Conservation (phyloP, 2,797 vertebrate genomes). For the Halcyon chelicuti region DNA sequence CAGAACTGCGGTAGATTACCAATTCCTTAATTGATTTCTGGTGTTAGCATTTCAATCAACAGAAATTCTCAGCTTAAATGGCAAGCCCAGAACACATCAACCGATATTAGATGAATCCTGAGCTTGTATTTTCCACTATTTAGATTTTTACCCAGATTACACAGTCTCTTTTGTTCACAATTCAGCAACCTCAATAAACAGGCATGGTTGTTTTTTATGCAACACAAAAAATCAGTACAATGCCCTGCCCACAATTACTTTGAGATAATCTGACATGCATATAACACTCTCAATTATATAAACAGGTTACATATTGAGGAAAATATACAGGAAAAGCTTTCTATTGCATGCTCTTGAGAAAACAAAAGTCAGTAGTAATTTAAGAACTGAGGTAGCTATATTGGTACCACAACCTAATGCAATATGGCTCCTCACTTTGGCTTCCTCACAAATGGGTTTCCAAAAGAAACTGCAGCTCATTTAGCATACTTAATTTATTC, state of each 20-base stretch:
- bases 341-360: background rate
- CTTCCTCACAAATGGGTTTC: background rate
- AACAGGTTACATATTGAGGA: background rate
- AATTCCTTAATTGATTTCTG: background rate
- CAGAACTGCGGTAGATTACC: background rate
- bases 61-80: background rate
- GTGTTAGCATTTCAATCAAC: background rate
- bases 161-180: background rate
- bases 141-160: background rate
- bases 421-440: background rate
- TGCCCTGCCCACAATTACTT: background rate
- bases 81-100: background rate
- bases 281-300: background rate
- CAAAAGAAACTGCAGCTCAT: background rate
- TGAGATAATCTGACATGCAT: background rate
- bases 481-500: background rate
- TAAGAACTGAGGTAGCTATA: background rate
- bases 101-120: background rate
- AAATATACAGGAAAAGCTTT: background rate
- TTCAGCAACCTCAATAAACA: background rate
- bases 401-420: background rate
- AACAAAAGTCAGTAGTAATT: background rate
- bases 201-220: background rate
- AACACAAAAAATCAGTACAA: background rate
- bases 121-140: background rate